phyloP scores from a whole-genome alignment of 2,888 invertebrate genomes.

The Drosophila acutilabella region DNA sequence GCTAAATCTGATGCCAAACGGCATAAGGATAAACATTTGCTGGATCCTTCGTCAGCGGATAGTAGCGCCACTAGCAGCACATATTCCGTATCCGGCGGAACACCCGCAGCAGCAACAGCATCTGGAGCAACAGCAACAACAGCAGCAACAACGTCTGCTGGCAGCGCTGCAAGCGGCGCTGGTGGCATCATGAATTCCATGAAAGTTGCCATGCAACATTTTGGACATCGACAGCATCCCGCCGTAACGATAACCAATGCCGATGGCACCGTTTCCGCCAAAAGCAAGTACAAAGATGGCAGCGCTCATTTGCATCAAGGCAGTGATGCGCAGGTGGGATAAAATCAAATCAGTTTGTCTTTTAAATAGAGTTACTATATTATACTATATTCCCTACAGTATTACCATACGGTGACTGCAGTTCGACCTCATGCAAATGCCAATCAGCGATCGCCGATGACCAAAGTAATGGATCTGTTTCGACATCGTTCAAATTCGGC shows the following conservation, averaged over 20 bases:
- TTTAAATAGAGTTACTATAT: background rate
- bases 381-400: slow-evolving; percentile 84
- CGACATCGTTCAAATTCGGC: slow-evolving; percentile 90
- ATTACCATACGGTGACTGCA: slow-evolving; percentile 90
- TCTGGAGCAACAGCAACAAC: slow-evolving; percentile 43
- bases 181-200: slow-evolving; percentile 92
- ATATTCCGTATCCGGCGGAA: slow-evolving; percentile 70
- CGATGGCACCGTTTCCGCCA: slow-evolving; percentile 77
- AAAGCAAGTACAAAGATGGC: slow-evolving; percentile 87
- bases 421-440: slow-evolving; percentile 86
- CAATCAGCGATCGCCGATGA: slow-evolving; percentile 89
- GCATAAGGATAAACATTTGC: slow-evolving; percentile 78
- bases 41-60: slow-evolving; percentile 80
- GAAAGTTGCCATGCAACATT: slow-evolving; percentile 91
- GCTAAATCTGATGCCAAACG: slow-evolving; percentile 90
- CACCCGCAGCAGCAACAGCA: slow-evolving; percentile 56
- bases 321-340: slow-evolving; percentile 85
- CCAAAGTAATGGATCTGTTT: slow-evolving; percentile 96
- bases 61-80: slow-evolving; percentile 83
- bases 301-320: slow-evolving; percentile 90
- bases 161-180: slow-evolving; percentile 45
- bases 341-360: background rate
- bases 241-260: slow-evolving; percentile 83
- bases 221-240: slow-evolving; percentile 82
- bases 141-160: slow-evolving; percentile 61